Percentiles rank a stretch among this genome's conserved stretches.
Conservation (phyloP, 2,113 vertebrate genomes). For the Oreochromis spilurus region DNA sequence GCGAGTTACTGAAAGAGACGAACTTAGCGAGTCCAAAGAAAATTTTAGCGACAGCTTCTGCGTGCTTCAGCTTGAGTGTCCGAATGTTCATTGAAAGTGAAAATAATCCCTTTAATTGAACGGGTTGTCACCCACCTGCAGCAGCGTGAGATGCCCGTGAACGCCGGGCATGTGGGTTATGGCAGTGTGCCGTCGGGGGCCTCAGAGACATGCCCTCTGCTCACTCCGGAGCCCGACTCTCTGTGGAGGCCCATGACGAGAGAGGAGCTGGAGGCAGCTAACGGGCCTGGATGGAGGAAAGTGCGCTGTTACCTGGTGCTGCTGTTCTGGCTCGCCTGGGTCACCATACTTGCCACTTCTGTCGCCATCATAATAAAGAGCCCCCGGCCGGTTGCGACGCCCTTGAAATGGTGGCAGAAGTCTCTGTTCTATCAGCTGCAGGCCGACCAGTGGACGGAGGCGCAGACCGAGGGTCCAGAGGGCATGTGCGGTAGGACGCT, state of each 20-base stretch:
- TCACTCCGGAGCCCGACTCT: slow-evolving; percentile 7
- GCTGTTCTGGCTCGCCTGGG: slow-evolving; percentile 71
- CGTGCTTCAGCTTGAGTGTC: neutral
- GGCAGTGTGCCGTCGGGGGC: slow-evolving; percentile 13
- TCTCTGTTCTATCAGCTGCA: slow-evolving; percentile 61
- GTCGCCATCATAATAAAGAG: slow-evolving; percentile 46
- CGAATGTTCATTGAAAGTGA: neutral
- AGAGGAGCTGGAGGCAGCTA: slow-evolving; percentile 53
- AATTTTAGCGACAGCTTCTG: neutral
- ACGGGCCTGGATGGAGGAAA: slow-evolving; percentile 59
- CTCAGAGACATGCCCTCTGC: slow-evolving; percentile 57
- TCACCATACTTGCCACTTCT: slow-evolving; percentile 51
- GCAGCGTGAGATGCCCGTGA: slow-evolving; percentile 57
- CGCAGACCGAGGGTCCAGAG: neutral
- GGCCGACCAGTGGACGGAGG: slow-evolving; percentile 9
- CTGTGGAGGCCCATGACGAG: slow-evolving; percentile 53
- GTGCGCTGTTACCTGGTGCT: slow-evolving; percentile 58
- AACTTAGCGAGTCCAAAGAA: neutral
- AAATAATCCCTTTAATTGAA: neutral
- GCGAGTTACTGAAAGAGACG: neutral
- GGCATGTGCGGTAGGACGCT: slow-evolving; percentile 54
- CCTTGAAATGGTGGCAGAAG: slow-evolving; percentile 72
- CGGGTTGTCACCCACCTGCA: neutral
- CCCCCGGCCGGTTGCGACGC: slow-evolving; percentile 10
- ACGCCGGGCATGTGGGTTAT: slow-evolving; percentile 49